These are phyloP conservation scores for Onychostruthus taczanowskii DNA, from an alignment of 2,113 vertebrate species.

Conservation along the genomic window DNA sequence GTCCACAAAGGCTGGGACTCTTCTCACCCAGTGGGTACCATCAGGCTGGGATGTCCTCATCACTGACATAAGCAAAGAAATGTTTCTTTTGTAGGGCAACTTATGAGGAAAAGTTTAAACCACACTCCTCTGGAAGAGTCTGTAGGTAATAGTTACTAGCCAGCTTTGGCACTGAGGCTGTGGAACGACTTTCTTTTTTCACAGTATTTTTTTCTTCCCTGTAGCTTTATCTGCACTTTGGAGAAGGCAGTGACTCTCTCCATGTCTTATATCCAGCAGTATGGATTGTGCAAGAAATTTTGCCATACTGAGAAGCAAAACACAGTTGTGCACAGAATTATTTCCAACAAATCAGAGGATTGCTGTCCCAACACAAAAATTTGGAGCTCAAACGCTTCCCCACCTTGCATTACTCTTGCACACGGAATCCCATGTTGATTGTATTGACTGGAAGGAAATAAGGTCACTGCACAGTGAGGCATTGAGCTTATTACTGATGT, in stretches of 20 bases:
- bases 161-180: background rate
- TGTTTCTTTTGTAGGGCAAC: background rate
- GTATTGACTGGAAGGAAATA: slow-evolving; percentile 2
- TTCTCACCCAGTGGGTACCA: background rate
- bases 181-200: background rate
- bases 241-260: fast-evolving
- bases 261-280: fast-evolving
- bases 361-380: background rate
- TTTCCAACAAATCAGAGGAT: background rate
- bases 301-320: background rate
- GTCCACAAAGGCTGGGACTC: background rate
- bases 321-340: background rate
- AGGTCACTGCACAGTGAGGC: background rate
- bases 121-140: background rate
- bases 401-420: background rate
- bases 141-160: background rate
- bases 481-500: background rate
- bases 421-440: background rate
- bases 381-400: background rate
- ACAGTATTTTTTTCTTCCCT: background rate
- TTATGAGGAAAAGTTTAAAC: background rate
- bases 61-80: background rate
- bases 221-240: background rate
- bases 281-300: background rate
- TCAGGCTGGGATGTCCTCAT: background rate